Conservation (phyloP, 2,797 vertebrate genomes). For the Nasua narica region DNA sequence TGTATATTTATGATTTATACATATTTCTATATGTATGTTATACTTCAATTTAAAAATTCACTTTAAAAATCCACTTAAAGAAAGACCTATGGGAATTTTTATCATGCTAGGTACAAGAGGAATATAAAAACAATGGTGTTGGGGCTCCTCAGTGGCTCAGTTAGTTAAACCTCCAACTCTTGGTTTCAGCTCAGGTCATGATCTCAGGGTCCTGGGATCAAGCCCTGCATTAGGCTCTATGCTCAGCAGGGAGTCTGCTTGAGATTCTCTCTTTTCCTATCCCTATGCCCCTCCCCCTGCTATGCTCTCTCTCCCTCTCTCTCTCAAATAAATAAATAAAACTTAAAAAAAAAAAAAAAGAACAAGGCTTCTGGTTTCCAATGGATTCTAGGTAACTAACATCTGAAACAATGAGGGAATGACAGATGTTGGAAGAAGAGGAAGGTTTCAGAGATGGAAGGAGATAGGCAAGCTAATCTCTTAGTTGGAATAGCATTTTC, state of each 20-base stretch:
- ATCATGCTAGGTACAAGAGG: background rate
- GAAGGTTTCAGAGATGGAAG: background rate
- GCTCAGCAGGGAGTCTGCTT: no score
- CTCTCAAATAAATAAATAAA: background rate
- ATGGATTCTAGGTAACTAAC: background rate
- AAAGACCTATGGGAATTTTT: background rate
- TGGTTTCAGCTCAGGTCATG: background rate
- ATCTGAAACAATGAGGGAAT: background rate
- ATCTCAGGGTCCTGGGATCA: no score
- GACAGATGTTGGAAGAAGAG: background rate
- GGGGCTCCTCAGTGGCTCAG: background rate
- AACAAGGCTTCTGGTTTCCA: background rate
- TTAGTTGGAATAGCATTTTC: background rate
- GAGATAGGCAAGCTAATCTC: background rate
- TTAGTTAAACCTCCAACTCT: background rate
- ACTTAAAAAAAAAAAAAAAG: background rate
- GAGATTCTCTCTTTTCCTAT: no score
- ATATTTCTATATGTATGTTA: background rate
- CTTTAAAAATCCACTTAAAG: background rate
- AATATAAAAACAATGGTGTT: background rate
- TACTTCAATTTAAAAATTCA: background rate
- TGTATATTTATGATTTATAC: background rate
- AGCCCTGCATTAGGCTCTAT: no score
- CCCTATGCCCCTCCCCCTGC: no score
- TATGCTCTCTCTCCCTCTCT: no score